Evolutionary conservation across 2,888 invertebrate species (phyloP).

Genomic region (Nymphalis polychloros): DNA sequence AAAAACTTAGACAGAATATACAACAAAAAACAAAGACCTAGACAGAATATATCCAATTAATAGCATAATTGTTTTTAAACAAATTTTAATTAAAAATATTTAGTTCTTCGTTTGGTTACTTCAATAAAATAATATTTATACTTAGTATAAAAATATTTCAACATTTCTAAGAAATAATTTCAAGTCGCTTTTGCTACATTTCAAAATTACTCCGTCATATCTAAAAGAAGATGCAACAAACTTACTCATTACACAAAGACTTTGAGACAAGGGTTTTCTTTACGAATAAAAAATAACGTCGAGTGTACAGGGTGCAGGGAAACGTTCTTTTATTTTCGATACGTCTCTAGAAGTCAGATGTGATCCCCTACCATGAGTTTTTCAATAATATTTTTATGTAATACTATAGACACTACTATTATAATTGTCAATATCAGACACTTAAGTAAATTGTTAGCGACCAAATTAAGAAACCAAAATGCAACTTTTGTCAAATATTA

Average conservation of each 20-base stretch:
- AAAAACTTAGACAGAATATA: too few relatives aligned
- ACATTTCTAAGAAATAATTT: conserved; percentile 1
- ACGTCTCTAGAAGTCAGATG: conserved; percentile 16
- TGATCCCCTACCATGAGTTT: conserved; percentile 1
- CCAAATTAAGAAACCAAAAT: too few relatives aligned
- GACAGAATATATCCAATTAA: too few relatives aligned
- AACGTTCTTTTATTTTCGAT: conserved; percentile 15
- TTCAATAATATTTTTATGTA: background rate
- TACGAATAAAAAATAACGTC: conserved; percentile 11
- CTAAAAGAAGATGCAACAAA: conserved; percentile 21
- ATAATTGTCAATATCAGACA: background rate
- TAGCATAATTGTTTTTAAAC: too few relatives aligned
- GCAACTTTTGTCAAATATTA: too few relatives aligned
- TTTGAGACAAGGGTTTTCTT: conserved; percentile 16
- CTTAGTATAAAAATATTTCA: background rate
- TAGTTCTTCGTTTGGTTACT: too few relatives aligned
- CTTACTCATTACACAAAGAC: conserved; percentile 24
- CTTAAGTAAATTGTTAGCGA: too few relatives aligned
- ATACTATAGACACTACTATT: background rate
- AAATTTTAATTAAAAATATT: too few relatives aligned
- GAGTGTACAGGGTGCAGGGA: conserved; percentile 5
- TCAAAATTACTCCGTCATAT: background rate
- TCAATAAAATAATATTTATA: background rate
- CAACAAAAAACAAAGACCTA: too few relatives aligned
- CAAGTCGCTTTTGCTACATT: background rate